These are phyloP conservation scores for Apis cerana DNA, from an alignment of 1,140 invertebrate species.

Conservation along the genomic window DNA sequence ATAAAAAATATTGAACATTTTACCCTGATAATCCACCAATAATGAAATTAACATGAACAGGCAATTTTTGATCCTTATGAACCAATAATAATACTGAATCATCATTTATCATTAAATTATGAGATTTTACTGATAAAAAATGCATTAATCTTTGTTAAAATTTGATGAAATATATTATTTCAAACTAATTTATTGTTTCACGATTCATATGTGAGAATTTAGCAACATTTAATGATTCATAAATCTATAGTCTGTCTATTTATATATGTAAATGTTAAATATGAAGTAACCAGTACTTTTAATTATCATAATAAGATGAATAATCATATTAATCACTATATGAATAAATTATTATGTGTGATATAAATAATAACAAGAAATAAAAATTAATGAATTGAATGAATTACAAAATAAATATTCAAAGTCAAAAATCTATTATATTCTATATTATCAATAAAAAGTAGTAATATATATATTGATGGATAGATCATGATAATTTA, in stretches of 20 bases:
- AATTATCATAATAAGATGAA: not conserved
- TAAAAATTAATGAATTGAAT: not conserved
- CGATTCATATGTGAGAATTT: not conserved
- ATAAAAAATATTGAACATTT: slow-evolving; percentile 10
- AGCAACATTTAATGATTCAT: not conserved
- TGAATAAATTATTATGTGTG: too few relatives aligned
- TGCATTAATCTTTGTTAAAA: not conserved
- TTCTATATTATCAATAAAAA: not conserved
- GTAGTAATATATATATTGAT: too few relatives aligned
- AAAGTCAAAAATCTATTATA: not conserved
- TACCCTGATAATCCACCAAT: slow-evolving; percentile 64
- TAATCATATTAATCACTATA: not conserved
- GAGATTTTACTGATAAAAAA: not conserved
- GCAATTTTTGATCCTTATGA: slow-evolving; percentile 25
- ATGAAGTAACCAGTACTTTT: not conserved
- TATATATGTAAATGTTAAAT: not conserved
- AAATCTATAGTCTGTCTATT: not conserved
- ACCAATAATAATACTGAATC: slow-evolving; percentile 36
- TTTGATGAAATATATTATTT: not conserved
- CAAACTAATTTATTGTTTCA: too few relatives aligned
- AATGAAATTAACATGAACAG: slow-evolving; percentile 48
- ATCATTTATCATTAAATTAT: not conserved
- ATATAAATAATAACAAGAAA: not conserved
- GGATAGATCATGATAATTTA: not conserved
- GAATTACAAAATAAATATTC: not conserved